Conservation (phyloP, 2,113 vertebrate genomes). For the human (Homo sapiens) region DNA sequence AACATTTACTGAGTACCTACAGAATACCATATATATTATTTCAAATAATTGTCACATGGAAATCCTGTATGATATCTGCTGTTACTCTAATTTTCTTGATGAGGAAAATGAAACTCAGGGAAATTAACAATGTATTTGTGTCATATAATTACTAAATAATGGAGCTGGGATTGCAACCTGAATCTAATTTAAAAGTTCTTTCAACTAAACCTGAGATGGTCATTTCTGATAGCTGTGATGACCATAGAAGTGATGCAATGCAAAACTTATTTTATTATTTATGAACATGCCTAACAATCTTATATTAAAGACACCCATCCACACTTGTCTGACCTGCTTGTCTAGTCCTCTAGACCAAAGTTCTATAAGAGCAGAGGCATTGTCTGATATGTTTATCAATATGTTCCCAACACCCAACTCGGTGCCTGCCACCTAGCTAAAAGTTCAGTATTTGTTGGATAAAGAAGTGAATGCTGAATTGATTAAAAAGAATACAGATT, state of each 20-base stretch:
- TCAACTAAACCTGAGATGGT: background rate
- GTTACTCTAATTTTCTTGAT: conserved; percentile 16
- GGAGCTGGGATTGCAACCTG: background rate
- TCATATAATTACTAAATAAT: background rate
- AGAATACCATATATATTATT: background rate
- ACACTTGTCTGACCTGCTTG: background rate
- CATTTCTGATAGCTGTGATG: background rate
- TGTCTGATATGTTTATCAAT: background rate
- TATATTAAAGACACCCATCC: background rate
- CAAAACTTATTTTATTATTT: background rate
- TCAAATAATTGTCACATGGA: background rate
- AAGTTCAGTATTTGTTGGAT: background rate
- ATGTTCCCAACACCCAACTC: background rate
- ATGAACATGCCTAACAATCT: background rate
- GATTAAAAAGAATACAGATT: background rate
- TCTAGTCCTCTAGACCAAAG: background rate
- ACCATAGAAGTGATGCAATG: background rate
- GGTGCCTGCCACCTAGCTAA: background rate
- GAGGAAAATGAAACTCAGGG: conserved; percentile 21
- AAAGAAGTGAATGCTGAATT: conserved; percentile 18
- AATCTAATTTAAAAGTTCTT: conserved; percentile 42
- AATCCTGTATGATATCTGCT: background rate
- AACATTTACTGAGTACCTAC: background rate
- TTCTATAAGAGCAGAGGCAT: background rate
- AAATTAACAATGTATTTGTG: conserved; percentile 27